Conservation (phyloP, 1,140 invertebrate genomes). For the Cataglyphis hispanica region DNA sequence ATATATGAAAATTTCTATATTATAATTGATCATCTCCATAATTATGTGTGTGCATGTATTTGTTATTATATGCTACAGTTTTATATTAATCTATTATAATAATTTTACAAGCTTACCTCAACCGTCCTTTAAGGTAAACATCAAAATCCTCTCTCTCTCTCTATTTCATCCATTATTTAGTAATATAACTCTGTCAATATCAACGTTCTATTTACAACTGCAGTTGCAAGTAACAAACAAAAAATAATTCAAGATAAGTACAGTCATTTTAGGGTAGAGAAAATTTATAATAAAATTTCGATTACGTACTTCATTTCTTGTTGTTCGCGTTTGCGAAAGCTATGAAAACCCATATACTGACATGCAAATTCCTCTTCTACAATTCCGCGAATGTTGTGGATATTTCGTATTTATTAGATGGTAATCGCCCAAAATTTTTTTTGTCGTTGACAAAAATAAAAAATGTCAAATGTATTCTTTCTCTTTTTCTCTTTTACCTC, state of each 20-base stretch:
- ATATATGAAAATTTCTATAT: not conserved
- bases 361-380: constrained; percentile 40
- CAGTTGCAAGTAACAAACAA: not conserved
- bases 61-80: not conserved
- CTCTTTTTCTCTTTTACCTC: not conserved
- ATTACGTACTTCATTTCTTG: not conserved
- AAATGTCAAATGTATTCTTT: not conserved
- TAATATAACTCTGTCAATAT: not conserved
- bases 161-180: not conserved
- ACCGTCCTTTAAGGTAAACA: constrained; percentile 30
- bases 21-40: not conserved
- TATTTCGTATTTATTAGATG: not conserved
- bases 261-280: not conserved
- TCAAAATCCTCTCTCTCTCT: not conserved
- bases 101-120: constrained; percentile 39
- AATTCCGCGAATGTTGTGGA: not conserved
- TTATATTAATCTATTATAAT: constrained; percentile 31
- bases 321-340: constrained; percentile 21
- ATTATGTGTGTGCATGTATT: not conserved
- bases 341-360: constrained; percentile 5
- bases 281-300: not conserved
- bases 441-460: not conserved
- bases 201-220: not conserved
- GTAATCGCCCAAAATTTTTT: not conserved
- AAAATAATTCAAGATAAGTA: not conserved